Percentiles rank a stretch among this genome's conserved stretches.
Conservation (phyloP, 2,113 vertebrate genomes). For the Aspidoscelis tigris region DNA sequence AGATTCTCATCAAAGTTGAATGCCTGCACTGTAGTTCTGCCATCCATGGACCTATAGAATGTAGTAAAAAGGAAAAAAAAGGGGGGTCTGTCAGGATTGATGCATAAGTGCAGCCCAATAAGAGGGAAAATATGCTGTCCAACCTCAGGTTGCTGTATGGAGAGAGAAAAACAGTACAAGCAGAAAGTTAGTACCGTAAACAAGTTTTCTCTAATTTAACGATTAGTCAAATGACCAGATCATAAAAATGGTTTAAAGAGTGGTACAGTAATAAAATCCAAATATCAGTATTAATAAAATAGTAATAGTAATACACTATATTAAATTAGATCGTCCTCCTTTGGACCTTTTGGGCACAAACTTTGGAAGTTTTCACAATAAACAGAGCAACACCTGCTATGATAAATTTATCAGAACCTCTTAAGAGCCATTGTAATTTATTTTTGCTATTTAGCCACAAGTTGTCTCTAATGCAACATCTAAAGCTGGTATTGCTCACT, state of each 20-base stretch:
- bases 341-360: no score
- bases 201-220: background rate
- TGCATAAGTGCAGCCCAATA: background rate
- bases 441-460: background rate
- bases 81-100: background rate
- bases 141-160: background rate
- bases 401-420: no score
- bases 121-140: background rate
- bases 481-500: background rate
- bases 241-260: no score
- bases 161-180: background rate
- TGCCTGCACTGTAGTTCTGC: conserved; percentile 71
- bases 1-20: conserved; percentile 81
- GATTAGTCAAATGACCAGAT: no score
- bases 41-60: conserved; percentile 80
- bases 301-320: no score
- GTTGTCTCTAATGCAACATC: background rate
- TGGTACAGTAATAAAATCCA: no score
- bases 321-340: no score
- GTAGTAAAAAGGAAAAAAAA: background rate
- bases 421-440: background rate
- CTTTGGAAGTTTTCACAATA: no score
- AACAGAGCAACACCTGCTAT: no score
- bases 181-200: background rate
- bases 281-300: no score